Conservation (phyloP, 2,113 vertebrate species). For the Pedetes capensis region DNA sequence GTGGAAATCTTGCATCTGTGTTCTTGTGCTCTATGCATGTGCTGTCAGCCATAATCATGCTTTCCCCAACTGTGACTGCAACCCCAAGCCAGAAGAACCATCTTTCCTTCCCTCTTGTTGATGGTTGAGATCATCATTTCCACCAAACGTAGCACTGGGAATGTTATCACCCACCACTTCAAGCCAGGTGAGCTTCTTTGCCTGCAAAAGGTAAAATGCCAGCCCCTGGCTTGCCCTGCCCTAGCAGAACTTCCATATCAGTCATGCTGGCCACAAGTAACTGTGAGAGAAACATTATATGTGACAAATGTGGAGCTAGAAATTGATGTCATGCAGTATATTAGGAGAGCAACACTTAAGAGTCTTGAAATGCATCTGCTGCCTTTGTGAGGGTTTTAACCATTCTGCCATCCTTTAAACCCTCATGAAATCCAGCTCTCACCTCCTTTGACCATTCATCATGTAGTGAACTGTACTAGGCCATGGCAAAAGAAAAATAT, state of each 20-base stretch:
- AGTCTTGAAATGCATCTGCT: not conserved
- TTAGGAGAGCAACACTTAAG: not conserved
- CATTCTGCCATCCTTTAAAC: not conserved
- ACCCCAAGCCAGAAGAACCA: not conserved
- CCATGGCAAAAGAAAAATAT: not conserved
- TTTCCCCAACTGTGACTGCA: not conserved
- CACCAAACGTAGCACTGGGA: not conserved
- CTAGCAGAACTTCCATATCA: not conserved
- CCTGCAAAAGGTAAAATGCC: not conserved
- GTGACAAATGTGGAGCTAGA: not conserved
- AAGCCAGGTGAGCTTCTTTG: not conserved
- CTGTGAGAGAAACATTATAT: not conserved
- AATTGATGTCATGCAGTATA: not conserved
- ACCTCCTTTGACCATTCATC: not conserved
- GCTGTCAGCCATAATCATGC: not conserved
- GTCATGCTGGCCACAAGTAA: not conserved
- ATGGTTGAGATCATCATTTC: not conserved
- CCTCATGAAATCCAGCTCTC: not conserved
- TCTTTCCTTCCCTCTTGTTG: not conserved
- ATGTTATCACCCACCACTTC: too few species aligned
- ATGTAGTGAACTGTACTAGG: not conserved
- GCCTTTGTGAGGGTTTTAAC: not conserved
- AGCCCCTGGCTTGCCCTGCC: not conserved
- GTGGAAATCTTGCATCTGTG: not conserved
- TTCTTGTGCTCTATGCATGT: not conserved